phyloP scores from a whole-genome alignment of 2,888 invertebrate species.

The Bellardia pandia region DNA sequence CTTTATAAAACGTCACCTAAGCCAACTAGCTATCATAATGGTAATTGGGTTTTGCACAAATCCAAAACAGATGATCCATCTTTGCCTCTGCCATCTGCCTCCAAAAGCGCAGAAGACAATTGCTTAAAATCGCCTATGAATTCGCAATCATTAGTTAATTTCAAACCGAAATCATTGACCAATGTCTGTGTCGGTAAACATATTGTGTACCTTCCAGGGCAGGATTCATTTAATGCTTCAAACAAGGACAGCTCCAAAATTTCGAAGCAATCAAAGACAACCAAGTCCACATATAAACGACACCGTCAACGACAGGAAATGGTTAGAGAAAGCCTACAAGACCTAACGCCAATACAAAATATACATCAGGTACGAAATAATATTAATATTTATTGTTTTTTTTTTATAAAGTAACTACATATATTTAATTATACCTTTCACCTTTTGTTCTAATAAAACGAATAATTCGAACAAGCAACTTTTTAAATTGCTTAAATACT shows the following conservation, averaged over 20 bases:
- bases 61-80: conserved; percentile 47
- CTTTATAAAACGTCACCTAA: background rate
- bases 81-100: background rate
- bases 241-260: conserved; percentile 28
- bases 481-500: too few species aligned
- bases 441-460: too few species aligned
- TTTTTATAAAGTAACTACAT: too few species aligned
- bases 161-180: conserved; percentile 84
- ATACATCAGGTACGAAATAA: conserved; percentile 44
- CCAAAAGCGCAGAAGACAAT: background rate
- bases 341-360: conserved; percentile 73
- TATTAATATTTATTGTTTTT: background rate
- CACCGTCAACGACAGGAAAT: conserved; percentile 64
- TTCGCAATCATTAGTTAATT: conserved; percentile 72
- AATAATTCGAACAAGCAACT: too few species aligned
- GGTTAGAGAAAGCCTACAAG: conserved; percentile 74
- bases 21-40: conserved; percentile 78
- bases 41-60: conserved; percentile 91
- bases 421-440: too few species aligned
- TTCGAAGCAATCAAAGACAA: conserved; percentile 27
- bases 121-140: conserved; percentile 72
- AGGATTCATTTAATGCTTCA: background rate
- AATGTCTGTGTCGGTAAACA: conserved; percentile 88
- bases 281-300: conserved; percentile 47
- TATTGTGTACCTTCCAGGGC: conserved; percentile 89